Base-by-base conservation (phyloP, 2,888 invertebrate genomes). In the Nephrotoma guestfalica region DNA sequence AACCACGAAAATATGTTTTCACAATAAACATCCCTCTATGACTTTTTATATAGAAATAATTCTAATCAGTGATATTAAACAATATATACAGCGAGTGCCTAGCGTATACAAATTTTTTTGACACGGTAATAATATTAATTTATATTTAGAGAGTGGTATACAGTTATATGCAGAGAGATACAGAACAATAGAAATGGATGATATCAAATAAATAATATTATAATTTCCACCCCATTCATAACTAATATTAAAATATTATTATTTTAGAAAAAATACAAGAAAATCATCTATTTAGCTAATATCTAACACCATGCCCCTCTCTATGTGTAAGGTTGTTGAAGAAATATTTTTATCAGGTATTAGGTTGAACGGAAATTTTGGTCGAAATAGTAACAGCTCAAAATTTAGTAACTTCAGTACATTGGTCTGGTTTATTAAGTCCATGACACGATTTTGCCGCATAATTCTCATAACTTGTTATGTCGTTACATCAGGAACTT, bases 171-270 rank as follows among this genome's bases (percentile, higher is more conserved):
- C 71, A 30, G 51, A 6, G 9, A 51, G 15, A 71, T 57, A 30
- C 71, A 30, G 71, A 71, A 71, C 30, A 71, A 71, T 71, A 71
- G 7, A 51, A 51, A 51, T 51, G 51, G 51, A 71, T 71, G 71
- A 71, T 71, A 71, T 71, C 71, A 71, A 71, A 84, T 84, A 84
- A 84, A 84, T 84, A 84, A 84, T 42, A 30, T 30, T 30, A 84
- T 84, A 84, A 84, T 84, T 84, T 84, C 84, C 84, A 84, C 84
- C 84, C 84, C 42, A 84, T 84, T 84, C 84, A 84, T 41, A 84
- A 30, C 41, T 84, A 84, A 40, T 40, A 83, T 83, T 41, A 41
- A 40, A 41, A 15, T 42, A 41, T 41, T 84, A 41, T 13, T 47
- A 47, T n/a, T 42, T 84, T 84, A 41, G 11, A 41, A 41, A 41